phyloP scores from a whole-genome alignment of 2,888 invertebrate genomes.

The Trimorus sp. region DNA sequence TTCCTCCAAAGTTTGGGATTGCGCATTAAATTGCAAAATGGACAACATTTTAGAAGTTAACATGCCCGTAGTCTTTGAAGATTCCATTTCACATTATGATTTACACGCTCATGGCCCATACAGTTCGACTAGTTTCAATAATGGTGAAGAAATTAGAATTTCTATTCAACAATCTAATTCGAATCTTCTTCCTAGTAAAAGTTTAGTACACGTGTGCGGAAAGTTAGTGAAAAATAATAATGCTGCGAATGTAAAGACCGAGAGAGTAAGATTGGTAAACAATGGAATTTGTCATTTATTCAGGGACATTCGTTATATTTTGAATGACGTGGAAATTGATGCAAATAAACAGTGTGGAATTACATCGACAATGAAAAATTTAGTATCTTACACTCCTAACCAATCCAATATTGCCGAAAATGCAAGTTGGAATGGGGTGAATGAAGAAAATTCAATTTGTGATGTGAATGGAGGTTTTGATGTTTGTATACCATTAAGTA shows the following conservation, averaged over 20 bases:
- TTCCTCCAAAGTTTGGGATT: constrained; percentile 57
- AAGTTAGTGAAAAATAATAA: background rate
- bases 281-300: constrained; percentile 73
- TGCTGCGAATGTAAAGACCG: constrained; percentile 12
- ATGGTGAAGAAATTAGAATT: too few relatives aligned
- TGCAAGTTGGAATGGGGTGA: constrained; percentile 68
- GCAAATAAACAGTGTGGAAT: constrained; percentile 35
- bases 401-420: constrained; percentile 55
- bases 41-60: background rate
- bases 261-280: constrained; percentile 38
- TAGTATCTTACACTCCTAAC: constrained; percentile 30
- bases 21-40: background rate
- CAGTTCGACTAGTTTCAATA: too few relatives aligned
- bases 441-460: constrained; percentile 9
- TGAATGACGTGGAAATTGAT: constrained; percentile 76
- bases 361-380: constrained; percentile 63
- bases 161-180: constrained; percentile 6
- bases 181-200: constrained; percentile 9
- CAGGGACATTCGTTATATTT: constrained; percentile 75
- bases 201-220: constrained; percentile 2
- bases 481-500: too few relatives aligned
- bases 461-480: constrained; percentile 69
- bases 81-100: too few relatives aligned
- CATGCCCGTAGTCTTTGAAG: too few relatives aligned
- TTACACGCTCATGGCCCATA: background rate